These are phyloP conservation scores for Drosophila mettleri DNA, from an alignment of 2,888 invertebrate genomes.

Conservation along the genomic window DNA sequence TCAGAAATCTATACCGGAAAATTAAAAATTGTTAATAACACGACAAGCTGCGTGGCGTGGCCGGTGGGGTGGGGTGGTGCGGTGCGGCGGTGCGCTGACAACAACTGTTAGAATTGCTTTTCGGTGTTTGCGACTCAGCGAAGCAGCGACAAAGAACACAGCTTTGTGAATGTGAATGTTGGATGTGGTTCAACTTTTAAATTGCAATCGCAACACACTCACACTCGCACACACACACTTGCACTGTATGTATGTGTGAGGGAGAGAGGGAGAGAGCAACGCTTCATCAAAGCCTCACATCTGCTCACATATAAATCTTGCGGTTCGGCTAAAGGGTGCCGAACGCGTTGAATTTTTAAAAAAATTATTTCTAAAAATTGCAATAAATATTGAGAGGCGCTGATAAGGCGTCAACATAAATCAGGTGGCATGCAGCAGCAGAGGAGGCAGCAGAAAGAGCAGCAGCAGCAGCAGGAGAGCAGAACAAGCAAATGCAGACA, in stretches of 20 bases:
- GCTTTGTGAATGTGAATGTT: slow-evolving; percentile 44
- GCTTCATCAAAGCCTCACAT: slow-evolving; percentile 60
- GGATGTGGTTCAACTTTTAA: slow-evolving; percentile 62
- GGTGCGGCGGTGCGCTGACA: slow-evolving; percentile 47
- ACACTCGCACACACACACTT: slow-evolving; percentile 35
- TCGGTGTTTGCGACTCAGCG: slow-evolving; percentile 50
- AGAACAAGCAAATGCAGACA: slow-evolving; percentile 22
- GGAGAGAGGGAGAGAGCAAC: slow-evolving; percentile 1
- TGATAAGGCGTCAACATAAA: slow-evolving; percentile 85
- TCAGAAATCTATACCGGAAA: slow-evolving; percentile 81
- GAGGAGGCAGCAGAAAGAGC: background rate
- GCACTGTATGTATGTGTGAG: background rate
- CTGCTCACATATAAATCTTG: slow-evolving; percentile 78
- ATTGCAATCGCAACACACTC: slow-evolving; percentile 66
- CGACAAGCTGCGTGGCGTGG: slow-evolving; percentile 67
- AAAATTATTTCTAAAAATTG: slow-evolving; percentile 82
- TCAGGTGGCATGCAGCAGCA: slow-evolving; percentile 73
- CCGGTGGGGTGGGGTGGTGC: slow-evolving; percentile 31
- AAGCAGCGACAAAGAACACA: slow-evolving; percentile 52
- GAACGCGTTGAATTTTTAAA: slow-evolving; percentile 44
- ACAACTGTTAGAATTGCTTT: slow-evolving; percentile 80
- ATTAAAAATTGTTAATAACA: slow-evolving; percentile 81
- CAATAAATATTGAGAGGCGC: slow-evolving; percentile 84
- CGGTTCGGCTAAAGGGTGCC: slow-evolving; percentile 54
- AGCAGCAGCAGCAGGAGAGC: slow-evolving; percentile 6